Conservation (phyloP, 64 coral and sea anemone genomes). For the Montipora efflorescens region DNA sequence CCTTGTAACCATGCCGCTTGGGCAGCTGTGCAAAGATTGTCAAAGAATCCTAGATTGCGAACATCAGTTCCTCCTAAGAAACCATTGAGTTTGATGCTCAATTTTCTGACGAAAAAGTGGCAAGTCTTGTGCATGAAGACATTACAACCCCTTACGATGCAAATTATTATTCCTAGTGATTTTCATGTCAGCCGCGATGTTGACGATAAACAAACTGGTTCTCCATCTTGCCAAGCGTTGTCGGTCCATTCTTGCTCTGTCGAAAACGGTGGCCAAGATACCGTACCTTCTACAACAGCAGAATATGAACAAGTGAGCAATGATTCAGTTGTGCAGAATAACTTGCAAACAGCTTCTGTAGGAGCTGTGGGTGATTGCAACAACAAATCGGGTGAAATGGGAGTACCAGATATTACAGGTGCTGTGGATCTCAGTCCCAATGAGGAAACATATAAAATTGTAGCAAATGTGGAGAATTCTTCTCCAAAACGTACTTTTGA, state of each 20-base stretch:
- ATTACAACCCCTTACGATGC: constrained; percentile 53
- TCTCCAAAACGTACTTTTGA: not conserved
- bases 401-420: not conserved
- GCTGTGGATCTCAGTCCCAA: not conserved
- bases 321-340: not conserved
- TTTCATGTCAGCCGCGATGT: constrained; percentile 17
- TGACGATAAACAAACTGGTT: constrained; percentile 16
- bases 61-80: constrained; percentile 88
- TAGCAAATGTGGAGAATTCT: not conserved
- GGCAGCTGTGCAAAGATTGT: constrained; percentile 82
- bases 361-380: not conserved
- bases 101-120: constrained; percentile 91
- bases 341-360: not conserved
- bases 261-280: not conserved
- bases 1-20: constrained; percentile 88
- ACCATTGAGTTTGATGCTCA: constrained; percentile 70
- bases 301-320: not conserved
- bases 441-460: not conserved
- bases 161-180: constrained; percentile 65
- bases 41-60: constrained; percentile 90
- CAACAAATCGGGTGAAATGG: not conserved
- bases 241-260: not conserved
- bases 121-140: constrained; percentile 47
- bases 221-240: not conserved
- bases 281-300: not conserved